A percentile compares a stretch with the other conserved stretches of the same genome.
phyloP scores from a whole-genome alignment of 2,797 vertebrate species.

The Enoplosus armatus region DNA sequence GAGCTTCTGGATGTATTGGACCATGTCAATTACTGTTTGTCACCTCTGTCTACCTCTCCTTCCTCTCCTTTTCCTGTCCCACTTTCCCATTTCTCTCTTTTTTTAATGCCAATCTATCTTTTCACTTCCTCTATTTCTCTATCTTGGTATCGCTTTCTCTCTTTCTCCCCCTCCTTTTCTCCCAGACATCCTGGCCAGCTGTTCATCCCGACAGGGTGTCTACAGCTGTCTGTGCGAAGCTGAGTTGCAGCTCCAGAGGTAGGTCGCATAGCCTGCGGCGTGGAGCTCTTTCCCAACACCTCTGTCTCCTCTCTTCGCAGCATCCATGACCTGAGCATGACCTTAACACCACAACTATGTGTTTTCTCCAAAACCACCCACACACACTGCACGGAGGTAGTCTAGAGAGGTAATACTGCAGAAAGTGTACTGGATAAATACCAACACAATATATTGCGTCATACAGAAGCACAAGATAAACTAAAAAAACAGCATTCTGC shows the following conservation, averaged over 20 bases:
- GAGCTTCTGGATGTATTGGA: conserved; percentile 70
- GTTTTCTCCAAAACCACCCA: conserved; percentile 59
- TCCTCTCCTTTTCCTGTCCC: conserved; percentile 55
- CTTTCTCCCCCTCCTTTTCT: conserved; percentile 43
- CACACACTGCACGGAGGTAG: conserved; percentile 18
- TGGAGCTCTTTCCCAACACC: conserved; percentile 69
- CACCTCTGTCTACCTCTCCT: conserved; percentile 61
- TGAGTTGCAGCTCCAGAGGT: conserved; percentile 60
- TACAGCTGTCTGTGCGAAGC: conserved; percentile 70
- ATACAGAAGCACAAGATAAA: conserved; percentile 10
- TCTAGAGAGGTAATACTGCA: conserved; percentile 19
- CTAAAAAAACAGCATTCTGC: conserved; percentile 30
- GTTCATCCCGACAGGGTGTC: conserved; percentile 79
- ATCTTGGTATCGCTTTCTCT: conserved; percentile 56
- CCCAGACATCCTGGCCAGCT: conserved; percentile 80
- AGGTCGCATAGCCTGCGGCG: conserved; percentile 53
- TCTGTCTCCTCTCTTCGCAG: conserved; percentile 62
- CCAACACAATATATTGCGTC: not conserved
- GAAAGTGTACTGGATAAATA: conserved; percentile 15
- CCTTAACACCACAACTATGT: conserved; percentile 59
- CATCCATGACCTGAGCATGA: conserved; percentile 65
- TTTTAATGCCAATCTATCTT: conserved; percentile 34
- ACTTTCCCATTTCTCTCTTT: conserved; percentile 19
- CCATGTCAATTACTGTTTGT: conserved; percentile 69
- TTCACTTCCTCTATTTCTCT: conserved; percentile 38